phyloP scores from a whole-genome alignment of 2,888 invertebrate genomes.

The Keiferia lycopersicella region DNA sequence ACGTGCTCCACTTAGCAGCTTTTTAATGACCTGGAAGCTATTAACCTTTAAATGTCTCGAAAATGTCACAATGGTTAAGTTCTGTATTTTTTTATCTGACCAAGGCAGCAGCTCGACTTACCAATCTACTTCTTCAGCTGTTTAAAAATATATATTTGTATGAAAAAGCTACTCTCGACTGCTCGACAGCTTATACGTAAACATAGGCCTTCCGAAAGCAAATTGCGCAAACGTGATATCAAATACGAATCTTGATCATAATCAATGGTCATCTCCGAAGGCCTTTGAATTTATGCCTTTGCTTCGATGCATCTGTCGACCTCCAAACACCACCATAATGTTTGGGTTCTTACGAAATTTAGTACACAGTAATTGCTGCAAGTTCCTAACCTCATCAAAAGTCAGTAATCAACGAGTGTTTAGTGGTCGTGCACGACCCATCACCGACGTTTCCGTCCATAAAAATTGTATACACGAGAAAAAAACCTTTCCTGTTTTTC shows the following conservation, averaged over 20 bases:
- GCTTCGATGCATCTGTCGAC: slow-evolving; percentile 41
- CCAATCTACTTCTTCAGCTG: not conserved
- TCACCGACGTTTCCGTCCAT: slow-evolving; percentile 62
- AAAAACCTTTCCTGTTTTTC: slow-evolving; percentile 52
- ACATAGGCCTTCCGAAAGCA: not conserved
- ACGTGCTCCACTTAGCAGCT: slow-evolving; percentile 40
- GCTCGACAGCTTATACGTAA: no score
- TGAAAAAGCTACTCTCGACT: no score
- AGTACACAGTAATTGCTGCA: slow-evolving; percentile 52
- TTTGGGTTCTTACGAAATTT: slow-evolving; percentile 44
- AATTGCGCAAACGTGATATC: slow-evolving; percentile 17
- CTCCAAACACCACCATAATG: slow-evolving; percentile 42
- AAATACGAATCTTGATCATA: slow-evolving; percentile 27
- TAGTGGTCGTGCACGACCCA: slow-evolving; percentile 54
- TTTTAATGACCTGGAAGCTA: slow-evolving; percentile 38
- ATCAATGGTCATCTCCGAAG: slow-evolving; percentile 28
- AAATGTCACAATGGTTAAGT: slow-evolving; percentile 35
- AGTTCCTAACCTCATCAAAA: slow-evolving; percentile 62
- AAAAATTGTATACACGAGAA: slow-evolving; percentile 38
- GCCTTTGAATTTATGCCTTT: slow-evolving; percentile 34
- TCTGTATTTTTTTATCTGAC: not conserved
- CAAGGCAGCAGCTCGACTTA: not conserved
- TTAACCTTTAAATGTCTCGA: slow-evolving; percentile 56
- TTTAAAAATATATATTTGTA: no score
- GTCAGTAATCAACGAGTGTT: slow-evolving; percentile 58